phyloP scores from a whole-genome alignment of 1,140 invertebrate species.

The Bursaphelenchus mucronatus region DNA sequence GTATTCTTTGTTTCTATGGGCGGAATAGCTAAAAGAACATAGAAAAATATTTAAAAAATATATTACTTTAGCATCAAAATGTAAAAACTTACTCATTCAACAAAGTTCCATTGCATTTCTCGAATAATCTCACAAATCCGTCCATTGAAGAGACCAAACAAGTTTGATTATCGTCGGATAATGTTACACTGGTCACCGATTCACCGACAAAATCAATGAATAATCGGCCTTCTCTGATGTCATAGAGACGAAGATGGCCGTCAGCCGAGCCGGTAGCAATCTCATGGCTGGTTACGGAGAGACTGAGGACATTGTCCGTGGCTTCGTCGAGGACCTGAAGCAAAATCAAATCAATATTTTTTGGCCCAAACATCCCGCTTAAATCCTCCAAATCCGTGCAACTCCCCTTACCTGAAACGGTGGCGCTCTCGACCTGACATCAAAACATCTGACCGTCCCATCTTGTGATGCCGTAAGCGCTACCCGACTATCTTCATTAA shows the following conservation, averaged over 20 bases:
- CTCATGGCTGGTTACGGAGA: constrained; percentile 35
- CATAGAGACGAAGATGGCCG: constrained; percentile 36
- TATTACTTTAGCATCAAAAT: neutral
- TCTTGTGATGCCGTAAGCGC: constrained; percentile 46
- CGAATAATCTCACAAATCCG: constrained; percentile 28
- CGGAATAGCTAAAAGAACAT: constrained; percentile 32
- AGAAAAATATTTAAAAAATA: neutral
- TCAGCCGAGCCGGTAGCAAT: constrained; percentile 45
- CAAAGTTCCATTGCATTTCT: constrained; percentile 38
- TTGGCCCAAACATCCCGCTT: neutral
- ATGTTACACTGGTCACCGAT: constrained; percentile 34
- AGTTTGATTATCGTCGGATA: constrained; percentile 47
- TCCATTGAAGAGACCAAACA: constrained; percentile 34
- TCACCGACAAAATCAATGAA: constrained; percentile 43
- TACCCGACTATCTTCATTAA: constrained; percentile 44
- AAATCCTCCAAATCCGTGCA: neutral
- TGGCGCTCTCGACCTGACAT: constrained; percentile 41
- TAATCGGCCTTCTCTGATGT: constrained; percentile 41
- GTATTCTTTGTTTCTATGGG: constrained; percentile 35
- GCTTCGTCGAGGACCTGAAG: constrained; percentile 42
- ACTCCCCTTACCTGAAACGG: constrained; percentile 32
- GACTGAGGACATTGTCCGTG: constrained; percentile 38
- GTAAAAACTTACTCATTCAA: constrained; percentile 41
- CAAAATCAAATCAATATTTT: constrained; percentile 4
- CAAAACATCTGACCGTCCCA: constrained; percentile 34